Conservation (phyloP, 2,888 invertebrate genomes). For the Mylabris sibirica region DNA sequence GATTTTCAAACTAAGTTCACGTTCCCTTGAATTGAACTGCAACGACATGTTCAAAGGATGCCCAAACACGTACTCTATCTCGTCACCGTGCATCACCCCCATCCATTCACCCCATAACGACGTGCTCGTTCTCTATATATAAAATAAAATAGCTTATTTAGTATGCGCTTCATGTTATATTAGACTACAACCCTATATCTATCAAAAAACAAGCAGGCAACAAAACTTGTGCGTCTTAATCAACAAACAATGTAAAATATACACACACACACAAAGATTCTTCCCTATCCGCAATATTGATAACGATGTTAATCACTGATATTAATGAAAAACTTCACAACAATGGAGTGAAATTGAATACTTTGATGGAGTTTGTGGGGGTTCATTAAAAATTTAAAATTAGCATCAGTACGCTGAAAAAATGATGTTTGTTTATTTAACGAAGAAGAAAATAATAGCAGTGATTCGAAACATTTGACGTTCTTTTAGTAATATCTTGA, state of each 20-base stretch:
- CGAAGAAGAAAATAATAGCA: neutral
- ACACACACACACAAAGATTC: too few relatives aligned
- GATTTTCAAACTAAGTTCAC: slow-evolving; percentile 87
- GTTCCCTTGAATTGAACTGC: slow-evolving; percentile 85
- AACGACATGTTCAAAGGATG: slow-evolving; percentile 89
- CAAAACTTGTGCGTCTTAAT: slow-evolving; percentile 19
- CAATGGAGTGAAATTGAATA: neutral
- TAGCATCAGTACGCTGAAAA: neutral
- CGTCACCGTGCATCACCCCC: slow-evolving; percentile 98
- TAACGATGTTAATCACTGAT: neutral
- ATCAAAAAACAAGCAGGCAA: slow-evolving; percentile 5
- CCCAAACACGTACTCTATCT: slow-evolving; percentile 97
- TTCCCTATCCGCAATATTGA: too few relatives aligned
- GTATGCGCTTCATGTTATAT: neutral
- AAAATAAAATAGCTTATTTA: slow-evolving; percentile 54
- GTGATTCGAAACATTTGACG: too few relatives aligned
- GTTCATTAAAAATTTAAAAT: neutral
- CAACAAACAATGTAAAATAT: neutral
- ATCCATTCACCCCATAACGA: slow-evolving; percentile 99
- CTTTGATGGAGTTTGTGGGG: neutral
- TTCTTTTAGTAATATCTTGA: neutral
- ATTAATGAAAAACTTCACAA: neutral
- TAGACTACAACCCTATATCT: neutral
- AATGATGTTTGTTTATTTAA: neutral
- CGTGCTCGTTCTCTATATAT: slow-evolving; percentile 86